Evolutionary conservation across 2,797 vertebrate genomes (phyloP).

Genomic region (Pristis pectinata): DNA sequence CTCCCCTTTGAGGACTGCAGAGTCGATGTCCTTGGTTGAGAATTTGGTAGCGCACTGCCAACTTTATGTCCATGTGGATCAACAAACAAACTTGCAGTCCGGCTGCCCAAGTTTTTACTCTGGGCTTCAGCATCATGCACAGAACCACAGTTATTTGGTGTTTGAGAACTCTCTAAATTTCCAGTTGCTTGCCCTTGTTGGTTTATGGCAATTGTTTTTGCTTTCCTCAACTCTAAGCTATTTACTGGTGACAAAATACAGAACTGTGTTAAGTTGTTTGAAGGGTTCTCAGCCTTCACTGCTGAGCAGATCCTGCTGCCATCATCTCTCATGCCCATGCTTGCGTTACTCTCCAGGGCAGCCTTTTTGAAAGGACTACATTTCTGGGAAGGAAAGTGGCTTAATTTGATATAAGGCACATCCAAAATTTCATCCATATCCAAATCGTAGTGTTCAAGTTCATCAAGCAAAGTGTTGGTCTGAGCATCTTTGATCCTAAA

Average conservation of each 20-base stretch:
- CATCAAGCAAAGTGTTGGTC: constrained; percentile 64
- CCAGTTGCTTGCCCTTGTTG: constrained; percentile 62
- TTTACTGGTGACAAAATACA: constrained; percentile 85
- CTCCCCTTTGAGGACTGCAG: constrained; percentile 50
- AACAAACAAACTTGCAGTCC: constrained; percentile 55
- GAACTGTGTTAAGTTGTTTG: constrained; percentile 59
- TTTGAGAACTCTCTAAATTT: constrained; percentile 59
- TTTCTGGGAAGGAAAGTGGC: constrained; percentile 66
- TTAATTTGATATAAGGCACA: constrained; percentile 95
- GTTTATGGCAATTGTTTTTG: constrained; percentile 68
- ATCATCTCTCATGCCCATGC: constrained; percentile 61
- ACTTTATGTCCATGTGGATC: constrained; percentile 64
- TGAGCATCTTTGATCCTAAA: constrained; percentile 56
- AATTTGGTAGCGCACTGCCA: constrained; percentile 55
- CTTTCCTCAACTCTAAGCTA: constrained; percentile 78
- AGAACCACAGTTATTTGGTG: constrained; percentile 58
- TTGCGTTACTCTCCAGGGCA: constrained; percentile 69
- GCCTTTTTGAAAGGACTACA: constrained; percentile 65
- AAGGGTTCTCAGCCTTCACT: constrained; percentile 59
- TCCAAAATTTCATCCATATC: constrained; percentile 99
- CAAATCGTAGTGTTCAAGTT: constrained; percentile 93
- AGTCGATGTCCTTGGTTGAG: constrained; percentile 65
- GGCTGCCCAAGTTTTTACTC: constrained; percentile 66
- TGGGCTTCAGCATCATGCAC: constrained; percentile 65
- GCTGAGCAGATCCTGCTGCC: constrained; percentile 58